Evolutionary conservation across 2,797 vertebrate species (phyloP), one percentile per base, ranked within the genome.

Genomic region (Bovichtus variegatus): DNA sequence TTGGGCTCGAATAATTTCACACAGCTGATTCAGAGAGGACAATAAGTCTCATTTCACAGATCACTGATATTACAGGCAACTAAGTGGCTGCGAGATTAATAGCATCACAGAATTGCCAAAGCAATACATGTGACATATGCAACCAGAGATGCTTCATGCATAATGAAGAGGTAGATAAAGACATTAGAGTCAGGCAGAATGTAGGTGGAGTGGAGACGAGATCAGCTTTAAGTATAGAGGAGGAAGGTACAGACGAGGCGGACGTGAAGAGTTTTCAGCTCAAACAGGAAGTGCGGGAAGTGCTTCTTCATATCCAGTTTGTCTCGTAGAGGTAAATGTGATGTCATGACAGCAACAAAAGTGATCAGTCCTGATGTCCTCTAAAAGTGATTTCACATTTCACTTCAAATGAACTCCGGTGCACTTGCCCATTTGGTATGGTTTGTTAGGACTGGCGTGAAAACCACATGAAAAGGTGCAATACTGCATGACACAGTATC

Each of bases 121-220:
- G 23, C 8, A 55, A 53, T 23, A 25, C 15, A 25, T 57, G 27
- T 41, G 61, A 23, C 25, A 61, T 38, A 47, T 55, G 46, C 47
- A 72, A 51, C 29, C 13, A 12, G 12, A 57, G 57, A 27, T 15
- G 59, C 40, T 38, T 78, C 13, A n/a, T 54, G 71, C 34, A 9
- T 51, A 60, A 60, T 41, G 31, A 63, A 76, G 63, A 67, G 53
- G 71, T 5, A 31, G 60, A 75, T 63, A 6, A 73, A 50, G 43
- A 68, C 53, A 49, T 49, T 21, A 19, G 43, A 66, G 46, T 41
- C 50, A 25, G 27, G 44, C 61, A 54, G 71, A 55, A n/a, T 4
- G 25, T 3, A 47, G 46, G 51, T 11, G 13, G 74, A 1, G 10
- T 7, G 6, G n/a, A n/a, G n/a, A n/a, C n/a, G n/a, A 57, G 59